Percentiles rank a stretch among this genome's conserved stretches.
Conservation (phyloP, 2,888 invertebrate genomes). For the Halictus ligatus region DNA sequence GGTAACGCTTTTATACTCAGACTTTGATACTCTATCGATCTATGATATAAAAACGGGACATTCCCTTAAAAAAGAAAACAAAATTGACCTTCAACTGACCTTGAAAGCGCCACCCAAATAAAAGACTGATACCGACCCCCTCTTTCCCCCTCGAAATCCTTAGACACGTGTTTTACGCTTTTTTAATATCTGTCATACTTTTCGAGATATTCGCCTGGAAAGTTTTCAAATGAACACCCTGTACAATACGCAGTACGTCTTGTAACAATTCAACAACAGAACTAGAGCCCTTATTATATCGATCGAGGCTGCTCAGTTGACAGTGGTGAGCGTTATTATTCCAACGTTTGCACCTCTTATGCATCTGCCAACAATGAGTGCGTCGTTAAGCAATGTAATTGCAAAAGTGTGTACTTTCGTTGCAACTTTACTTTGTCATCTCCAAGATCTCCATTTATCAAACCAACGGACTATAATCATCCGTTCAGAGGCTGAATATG, state of each 20-base stretch:
- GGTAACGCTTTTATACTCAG: too few relatives aligned
- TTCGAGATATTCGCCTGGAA: too few relatives aligned
- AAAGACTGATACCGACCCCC: too few relatives aligned
- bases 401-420: neutral
- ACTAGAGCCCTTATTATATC: slow-evolving; percentile 6
- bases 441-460: neutral
- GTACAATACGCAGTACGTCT: neutral
- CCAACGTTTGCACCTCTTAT: neutral
- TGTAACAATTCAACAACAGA: neutral
- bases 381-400: neutral
- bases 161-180: too few relatives aligned
- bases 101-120: too few relatives aligned
- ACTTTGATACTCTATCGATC: too few relatives aligned
- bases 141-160: too few relatives aligned
- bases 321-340: slow-evolving; percentile 4
- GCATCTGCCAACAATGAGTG: neutral
- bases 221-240: too few relatives aligned
- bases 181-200: too few relatives aligned
- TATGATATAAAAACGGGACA: too few relatives aligned
- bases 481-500: neutral
- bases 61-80: too few relatives aligned
- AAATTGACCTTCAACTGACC: too few relatives aligned
- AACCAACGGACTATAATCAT: neutral
- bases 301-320: slow-evolving; percentile 10
- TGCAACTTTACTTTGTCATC: neutral